phyloP scores from a whole-genome alignment of 2,888 invertebrate species.

The Andrena haemorrhoa region DNA sequence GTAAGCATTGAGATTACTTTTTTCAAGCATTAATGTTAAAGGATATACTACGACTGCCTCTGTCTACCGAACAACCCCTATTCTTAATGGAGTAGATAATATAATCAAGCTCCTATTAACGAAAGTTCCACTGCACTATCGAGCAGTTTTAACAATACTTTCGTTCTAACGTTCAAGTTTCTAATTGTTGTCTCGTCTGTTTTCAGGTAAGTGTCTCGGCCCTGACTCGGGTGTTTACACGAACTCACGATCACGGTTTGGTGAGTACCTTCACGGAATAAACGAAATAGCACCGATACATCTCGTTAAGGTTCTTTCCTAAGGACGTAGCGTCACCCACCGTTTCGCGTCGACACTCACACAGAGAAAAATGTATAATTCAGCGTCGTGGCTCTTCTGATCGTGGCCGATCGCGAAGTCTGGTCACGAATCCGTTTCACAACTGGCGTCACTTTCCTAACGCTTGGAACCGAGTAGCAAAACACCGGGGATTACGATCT shows the following conservation, averaged over 20 bases:
- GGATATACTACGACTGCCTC: neutral
- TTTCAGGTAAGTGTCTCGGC: slow-evolving; percentile 70
- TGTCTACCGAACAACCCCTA: neutral
- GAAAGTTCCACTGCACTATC: too few relatives aligned
- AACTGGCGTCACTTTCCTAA: slow-evolving; percentile 56
- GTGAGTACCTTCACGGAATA: slow-evolving; percentile 65
- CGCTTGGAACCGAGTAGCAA: slow-evolving; percentile 39
- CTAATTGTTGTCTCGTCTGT: slow-evolving; percentile 39
- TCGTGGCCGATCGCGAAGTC: slow-evolving; percentile 37
- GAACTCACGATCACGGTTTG: slow-evolving; percentile 28
- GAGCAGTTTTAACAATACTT: neutral
- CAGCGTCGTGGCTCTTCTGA: slow-evolving; percentile 43
- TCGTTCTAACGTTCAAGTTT: neutral
- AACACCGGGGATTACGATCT: slow-evolving; percentile 32
- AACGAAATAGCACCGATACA: slow-evolving; percentile 62
- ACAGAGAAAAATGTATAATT: slow-evolving; percentile 56
- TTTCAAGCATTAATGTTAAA: too few relatives aligned
- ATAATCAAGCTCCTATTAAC: neutral
- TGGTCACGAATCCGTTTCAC: slow-evolving; percentile 57
- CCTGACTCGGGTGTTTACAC: slow-evolving; percentile 22
- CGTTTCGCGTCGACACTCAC: slow-evolving; percentile 38
- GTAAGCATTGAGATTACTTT: too few relatives aligned
- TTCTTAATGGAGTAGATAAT: neutral
- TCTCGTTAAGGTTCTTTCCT: slow-evolving; percentile 50
- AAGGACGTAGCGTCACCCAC: slow-evolving; percentile 38